A percentile compares a stretch with the other conserved stretches of the same genome.
phyloP scores from a whole-genome alignment of 2,113 vertebrate species.

The Labeo rohita region DNA sequence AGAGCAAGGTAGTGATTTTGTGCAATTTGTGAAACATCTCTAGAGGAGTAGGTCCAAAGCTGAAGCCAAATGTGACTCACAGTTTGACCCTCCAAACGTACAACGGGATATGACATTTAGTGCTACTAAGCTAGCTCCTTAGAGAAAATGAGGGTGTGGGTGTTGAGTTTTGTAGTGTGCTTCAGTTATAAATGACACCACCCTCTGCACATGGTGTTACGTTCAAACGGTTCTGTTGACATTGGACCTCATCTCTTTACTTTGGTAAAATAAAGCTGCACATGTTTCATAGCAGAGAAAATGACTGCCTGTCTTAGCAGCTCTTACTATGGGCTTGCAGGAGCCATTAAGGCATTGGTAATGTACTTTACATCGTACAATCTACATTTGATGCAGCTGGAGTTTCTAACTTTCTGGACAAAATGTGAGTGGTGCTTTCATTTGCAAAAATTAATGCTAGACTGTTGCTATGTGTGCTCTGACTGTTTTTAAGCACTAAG shows the following conservation, averaged over 20 bases:
- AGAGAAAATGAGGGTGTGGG: slow-evolving; percentile 34
- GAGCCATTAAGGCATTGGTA: background rate
- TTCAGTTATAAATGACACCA: slow-evolving; percentile 34
- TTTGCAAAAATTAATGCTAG: background rate
- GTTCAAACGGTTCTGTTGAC: background rate
- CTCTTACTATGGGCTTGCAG: background rate
- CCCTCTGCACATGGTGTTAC: background rate
- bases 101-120: slow-evolving; percentile 31
- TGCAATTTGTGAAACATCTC: slow-evolving; percentile 10
- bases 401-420: background rate
- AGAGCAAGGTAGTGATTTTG: background rate
- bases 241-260: background rate
- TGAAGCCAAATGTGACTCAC: slow-evolving; percentile 40
- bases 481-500: background rate
- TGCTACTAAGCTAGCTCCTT: background rate
- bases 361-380: background rate
- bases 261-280: background rate
- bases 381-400: background rate
- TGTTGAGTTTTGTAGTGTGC: slow-evolving; percentile 16
- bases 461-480: background rate
- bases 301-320: background rate
- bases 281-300: background rate
- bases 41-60: slow-evolving; percentile 6
- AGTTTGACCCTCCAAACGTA: background rate
- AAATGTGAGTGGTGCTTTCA: background rate